A percentile compares a stretch with the other conserved stretches of the same genome.
phyloP scores from a whole-genome alignment of 64 coral and sea anemone species.

The Cladopsammia gracilis region DNA sequence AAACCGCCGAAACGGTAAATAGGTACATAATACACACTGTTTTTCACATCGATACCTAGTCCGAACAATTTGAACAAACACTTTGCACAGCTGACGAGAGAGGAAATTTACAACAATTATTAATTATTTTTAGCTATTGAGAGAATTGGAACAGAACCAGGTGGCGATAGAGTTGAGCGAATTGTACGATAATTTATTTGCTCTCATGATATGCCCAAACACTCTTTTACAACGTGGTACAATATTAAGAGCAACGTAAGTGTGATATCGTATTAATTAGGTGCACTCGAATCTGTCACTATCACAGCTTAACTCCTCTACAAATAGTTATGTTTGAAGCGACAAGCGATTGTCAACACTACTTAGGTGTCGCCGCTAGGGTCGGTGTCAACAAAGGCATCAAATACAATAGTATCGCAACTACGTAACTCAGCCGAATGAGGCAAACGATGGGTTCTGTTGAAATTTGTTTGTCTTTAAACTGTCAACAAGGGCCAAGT shows the following conservation, averaged over 20 bases:
- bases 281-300: constrained; percentile 6
- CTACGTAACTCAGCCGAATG: constrained; percentile 8
- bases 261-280: constrained; percentile 46
- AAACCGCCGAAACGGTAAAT: constrained; percentile 17
- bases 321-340: constrained; percentile 43
- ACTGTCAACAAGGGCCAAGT: constrained; percentile 38
- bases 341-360: constrained; percentile 32
- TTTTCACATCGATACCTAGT: neutral
- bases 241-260: constrained; percentile 1
- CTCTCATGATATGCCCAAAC: neutral
- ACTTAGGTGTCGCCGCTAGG: constrained; percentile 37
- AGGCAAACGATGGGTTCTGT: constrained; percentile 2
- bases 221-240: neutral
- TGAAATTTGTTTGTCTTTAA: constrained; percentile 44
- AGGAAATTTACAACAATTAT: constrained; percentile 31
- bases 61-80: neutral
- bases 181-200: neutral
- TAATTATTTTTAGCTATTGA: neutral
- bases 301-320: constrained; percentile 38
- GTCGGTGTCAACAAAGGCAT: constrained; percentile 43
- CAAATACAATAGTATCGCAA: constrained; percentile 32
- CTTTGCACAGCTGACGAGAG: neutral
- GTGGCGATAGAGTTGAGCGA: neutral
- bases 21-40: neutral
- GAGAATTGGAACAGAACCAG: neutral